A percentile compares a stretch with the other conserved stretches of the same genome.
Evolutionary conservation across 37 sponge, comb jelly and placozoan genomes (phyloP).

Genomic region (Haliclona indistincta): DNA sequence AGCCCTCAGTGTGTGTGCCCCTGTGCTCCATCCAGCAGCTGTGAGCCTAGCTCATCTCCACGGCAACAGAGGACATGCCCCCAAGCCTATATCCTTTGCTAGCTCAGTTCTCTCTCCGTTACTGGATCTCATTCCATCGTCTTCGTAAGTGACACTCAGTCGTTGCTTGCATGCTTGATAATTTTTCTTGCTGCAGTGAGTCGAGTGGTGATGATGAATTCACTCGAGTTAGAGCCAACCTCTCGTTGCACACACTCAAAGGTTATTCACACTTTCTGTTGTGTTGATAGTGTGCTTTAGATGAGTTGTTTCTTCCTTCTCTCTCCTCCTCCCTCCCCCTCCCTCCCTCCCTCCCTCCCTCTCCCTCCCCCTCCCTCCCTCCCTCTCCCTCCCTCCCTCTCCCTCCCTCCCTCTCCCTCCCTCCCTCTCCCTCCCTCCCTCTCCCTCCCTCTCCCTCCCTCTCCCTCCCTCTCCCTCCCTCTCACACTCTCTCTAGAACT

Average conservation of each 20-base stretch:
- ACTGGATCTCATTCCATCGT: slow-evolving; percentile 41
- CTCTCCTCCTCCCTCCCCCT: background rate
- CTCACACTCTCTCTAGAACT: slow-evolving; percentile 47
- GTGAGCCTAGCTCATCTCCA: slow-evolving; percentile 1
- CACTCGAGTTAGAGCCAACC: background rate
- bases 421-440: background rate
- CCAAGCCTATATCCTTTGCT: background rate
- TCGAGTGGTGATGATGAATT: background rate
- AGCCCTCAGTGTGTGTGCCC: slow-evolving; percentile 15
- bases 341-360: background rate
- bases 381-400: background rate
- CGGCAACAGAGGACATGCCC: background rate
- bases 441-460: too few relatives aligned
- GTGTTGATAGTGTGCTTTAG: too few relatives aligned
- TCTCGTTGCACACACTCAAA: background rate
- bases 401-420: background rate
- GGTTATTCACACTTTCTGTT: too few relatives aligned
- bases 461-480: too few relatives aligned
- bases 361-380: background rate
- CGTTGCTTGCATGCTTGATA: background rate
- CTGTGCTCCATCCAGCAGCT: slow-evolving; percentile 49
- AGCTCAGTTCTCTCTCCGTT: slow-evolving; percentile 43
- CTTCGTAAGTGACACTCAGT: background rate
- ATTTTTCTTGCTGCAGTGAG: background rate
- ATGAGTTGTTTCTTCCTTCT: too few relatives aligned